Percentiles rank a stretch among this genome's conserved stretches.
These are phyloP conservation scores for Heteractis magnifica DNA, from an alignment of 92 coral and sea anemone genomes.

Conservation along the genomic window DNA sequence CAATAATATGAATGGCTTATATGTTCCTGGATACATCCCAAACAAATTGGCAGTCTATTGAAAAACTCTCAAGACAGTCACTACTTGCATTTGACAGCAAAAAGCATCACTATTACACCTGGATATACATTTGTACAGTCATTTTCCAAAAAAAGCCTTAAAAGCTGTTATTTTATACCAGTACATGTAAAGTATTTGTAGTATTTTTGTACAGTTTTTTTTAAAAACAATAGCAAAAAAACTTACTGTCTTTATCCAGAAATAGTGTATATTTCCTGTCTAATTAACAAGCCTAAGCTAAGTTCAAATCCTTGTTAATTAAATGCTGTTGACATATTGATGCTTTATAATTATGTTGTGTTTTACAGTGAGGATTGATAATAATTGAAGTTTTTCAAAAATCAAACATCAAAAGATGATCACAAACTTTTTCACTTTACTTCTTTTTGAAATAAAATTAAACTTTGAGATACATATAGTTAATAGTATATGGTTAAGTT, in stretches of 20 bases:
- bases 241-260: not conserved
- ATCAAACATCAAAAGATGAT: too few species aligned
- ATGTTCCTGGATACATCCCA: not conserved
- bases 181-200: not conserved
- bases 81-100: not conserved
- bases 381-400: too few species aligned
- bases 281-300: not conserved
- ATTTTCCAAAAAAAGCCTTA: not conserved
- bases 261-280: too few species aligned
- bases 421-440: too few species aligned
- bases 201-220: not conserved
- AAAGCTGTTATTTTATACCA: not conserved
- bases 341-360: too few species aligned
- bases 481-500: too few species aligned
- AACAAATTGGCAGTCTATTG: not conserved
- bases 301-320: not conserved
- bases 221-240: not conserved
- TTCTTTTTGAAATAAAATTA: too few species aligned
- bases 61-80: conserved; percentile 1
- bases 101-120: not conserved
- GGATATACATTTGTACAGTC: not conserved
- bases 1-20: conserved; percentile 7
- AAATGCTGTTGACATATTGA: not conserved
- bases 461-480: too few species aligned
- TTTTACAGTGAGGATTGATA: too few species aligned